Base-by-base conservation (phyloP, 2,888 invertebrate species). In the Temnothorax rugatulus region DNA sequence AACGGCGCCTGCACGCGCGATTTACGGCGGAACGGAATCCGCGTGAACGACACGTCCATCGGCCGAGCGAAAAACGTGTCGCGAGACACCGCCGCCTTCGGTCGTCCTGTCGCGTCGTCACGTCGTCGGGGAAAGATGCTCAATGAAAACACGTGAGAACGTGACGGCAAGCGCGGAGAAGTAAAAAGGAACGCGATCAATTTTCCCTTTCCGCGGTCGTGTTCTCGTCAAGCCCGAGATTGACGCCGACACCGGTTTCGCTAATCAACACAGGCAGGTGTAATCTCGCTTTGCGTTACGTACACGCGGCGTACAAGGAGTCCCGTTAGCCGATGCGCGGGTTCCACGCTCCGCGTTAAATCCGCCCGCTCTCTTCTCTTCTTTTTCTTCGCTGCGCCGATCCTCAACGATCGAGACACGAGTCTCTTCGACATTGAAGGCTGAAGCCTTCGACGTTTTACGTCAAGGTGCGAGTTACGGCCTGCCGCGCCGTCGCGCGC, bases 161-260 rank as follows among this genome's bases (percentile, higher is more conserved):
- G 9, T 18, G 68, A 68, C 29, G 29, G 21, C 69, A 8, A 8
- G 47, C 47, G 52, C 9, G 29, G 21, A 1, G 18, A 29, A 4
- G 2, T 44, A 64, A 64, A 25, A 52, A 29, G 50, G 1, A 13
- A 7, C 7, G 13, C 50, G 50, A 76, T 44, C 25, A 41, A 47
- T 59, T 79, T 79, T 79, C 68, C 79, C 68, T 79, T 68, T 79
- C 77, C 38, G 44, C 64, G 21, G 21, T 66, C 44, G 15, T 44
- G 38, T 38, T n/a, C 52, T 59, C 59, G 57, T 59, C 47, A 21
- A 38, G 9, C 9, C 29, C 18, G 25, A 47, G 21, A n/a, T 44
- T 29, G 21, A 38, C 50, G 63, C 15, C 59, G 71, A 5, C 44
- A 74, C 76, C 76, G 76, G 76, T 76, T 76, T 41, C 25, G 57